Conservation (phyloP, 2,888 invertebrate species). For the Molanna angustata region DNA sequence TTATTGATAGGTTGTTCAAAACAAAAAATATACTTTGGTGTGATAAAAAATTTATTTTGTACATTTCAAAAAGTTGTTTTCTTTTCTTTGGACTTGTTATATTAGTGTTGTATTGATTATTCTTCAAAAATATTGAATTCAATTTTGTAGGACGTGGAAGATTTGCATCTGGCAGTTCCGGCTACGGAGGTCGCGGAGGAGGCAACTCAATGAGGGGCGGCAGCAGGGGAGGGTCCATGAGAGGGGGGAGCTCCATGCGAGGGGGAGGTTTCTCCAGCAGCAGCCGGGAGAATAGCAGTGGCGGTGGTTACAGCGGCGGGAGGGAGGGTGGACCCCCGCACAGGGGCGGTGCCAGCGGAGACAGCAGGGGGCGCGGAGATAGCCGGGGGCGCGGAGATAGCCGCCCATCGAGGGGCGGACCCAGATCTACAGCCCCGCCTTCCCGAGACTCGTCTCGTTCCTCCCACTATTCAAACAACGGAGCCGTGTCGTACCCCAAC, state of each 20-base stretch:
- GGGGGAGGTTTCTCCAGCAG: background rate
- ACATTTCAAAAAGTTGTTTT: no score
- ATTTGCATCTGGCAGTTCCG: slow-evolving; percentile 40
- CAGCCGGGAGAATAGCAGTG: background rate
- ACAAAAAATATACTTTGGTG: background rate
- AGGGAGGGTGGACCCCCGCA: slow-evolving; percentile 5
- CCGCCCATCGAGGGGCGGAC: no score
- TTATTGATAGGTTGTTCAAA: background rate
- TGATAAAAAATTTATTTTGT: no score
- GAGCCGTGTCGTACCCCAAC: background rate
- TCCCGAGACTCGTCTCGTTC: slow-evolving; percentile 1
- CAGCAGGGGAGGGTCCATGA: background rate
- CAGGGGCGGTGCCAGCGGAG: slow-evolving; percentile 1
- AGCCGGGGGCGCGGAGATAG: background rate
- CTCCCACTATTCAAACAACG: slow-evolving; percentile 25
- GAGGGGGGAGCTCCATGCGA: background rate
- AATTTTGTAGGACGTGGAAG: slow-evolving; percentile 16
- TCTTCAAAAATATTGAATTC: no score
- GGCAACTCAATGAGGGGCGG: slow-evolving; percentile 23
- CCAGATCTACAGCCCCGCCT: slow-evolving; percentile 2
- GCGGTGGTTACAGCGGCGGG: background rate
- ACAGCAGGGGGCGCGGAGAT: background rate
- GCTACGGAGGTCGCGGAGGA: slow-evolving; percentile 29
- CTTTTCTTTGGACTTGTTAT: no score
- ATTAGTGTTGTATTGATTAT: no score